phyloP scores from a whole-genome alignment of 2,113 vertebrate species.

The Gallinago paraguaiae region DNA sequence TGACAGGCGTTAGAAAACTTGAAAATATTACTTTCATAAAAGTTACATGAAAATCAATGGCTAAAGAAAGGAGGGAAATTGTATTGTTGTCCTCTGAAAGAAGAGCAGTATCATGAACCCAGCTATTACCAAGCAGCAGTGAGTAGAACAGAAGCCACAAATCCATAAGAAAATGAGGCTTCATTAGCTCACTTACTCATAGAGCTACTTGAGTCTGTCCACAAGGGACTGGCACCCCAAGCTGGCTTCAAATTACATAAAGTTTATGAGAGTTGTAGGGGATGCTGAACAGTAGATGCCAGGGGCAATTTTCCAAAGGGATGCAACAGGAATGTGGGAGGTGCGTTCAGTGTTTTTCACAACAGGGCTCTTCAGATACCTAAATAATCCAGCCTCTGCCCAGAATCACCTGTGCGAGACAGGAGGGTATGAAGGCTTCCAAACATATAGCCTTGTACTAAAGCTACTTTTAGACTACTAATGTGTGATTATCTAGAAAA shows the following conservation, averaged over 20 bases:
- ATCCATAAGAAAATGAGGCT: not conserved
- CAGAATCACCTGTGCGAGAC: not conserved
- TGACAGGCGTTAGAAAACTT: not conserved
- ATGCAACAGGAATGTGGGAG: not conserved
- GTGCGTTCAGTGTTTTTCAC: not conserved
- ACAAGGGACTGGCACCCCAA: not conserved
- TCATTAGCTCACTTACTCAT: not conserved
- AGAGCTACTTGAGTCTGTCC: not conserved
- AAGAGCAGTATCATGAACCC: not conserved
- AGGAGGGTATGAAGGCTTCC: not conserved
- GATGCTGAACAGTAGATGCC: not conserved
- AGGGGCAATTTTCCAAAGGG: not conserved
- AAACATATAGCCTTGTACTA: not conserved
- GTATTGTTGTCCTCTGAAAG: not conserved
- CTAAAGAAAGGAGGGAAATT: not conserved
- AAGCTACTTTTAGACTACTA: not conserved
- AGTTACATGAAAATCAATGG: not conserved
- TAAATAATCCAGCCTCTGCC: not conserved
- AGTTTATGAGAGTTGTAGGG: not conserved
- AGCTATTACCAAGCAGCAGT: not conserved
- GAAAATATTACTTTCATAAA: not conserved
- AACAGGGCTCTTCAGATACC: not conserved
- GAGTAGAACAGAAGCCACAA: not conserved
- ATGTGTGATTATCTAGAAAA: not conserved
- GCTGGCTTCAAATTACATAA: not conserved